A percentile compares a stretch with the other conserved stretches of the same genome.
Evolutionary conservation across 2,113 vertebrate species (phyloP).

Genomic region (Chlorocebus sabaeus): DNA sequence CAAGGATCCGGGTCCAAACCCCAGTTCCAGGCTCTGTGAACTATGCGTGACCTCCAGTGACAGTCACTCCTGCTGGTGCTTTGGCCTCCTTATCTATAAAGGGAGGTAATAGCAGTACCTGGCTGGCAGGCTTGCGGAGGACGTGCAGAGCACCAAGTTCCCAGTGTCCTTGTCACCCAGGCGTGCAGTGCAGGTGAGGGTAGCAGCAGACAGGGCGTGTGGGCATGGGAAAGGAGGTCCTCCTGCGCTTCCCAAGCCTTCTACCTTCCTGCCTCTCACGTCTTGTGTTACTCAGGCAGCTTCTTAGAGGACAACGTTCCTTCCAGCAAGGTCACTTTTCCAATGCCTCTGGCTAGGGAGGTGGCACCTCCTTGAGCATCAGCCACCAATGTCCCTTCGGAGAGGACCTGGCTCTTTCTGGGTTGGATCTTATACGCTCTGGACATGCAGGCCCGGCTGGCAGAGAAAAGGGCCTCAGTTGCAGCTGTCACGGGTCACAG

Average conservation of each 20-base stretch:
- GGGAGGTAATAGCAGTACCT: not conserved
- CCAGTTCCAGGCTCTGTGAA: not conserved
- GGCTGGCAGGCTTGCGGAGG: not conserved
- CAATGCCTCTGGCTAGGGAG: not conserved
- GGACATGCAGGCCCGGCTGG: not conserved
- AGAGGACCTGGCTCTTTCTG: not conserved
- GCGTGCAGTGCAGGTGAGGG: fast-evolving
- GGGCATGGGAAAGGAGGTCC: too few relatives aligned
- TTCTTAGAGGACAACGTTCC: not conserved
- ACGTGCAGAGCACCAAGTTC: not conserved
- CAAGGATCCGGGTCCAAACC: not conserved
- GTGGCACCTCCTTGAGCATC: not conserved
- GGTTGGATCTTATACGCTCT: not conserved
- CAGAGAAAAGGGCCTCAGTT: not conserved
- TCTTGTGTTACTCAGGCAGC: not conserved
- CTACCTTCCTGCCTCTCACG: not conserved
- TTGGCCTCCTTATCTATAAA: conserved; percentile 15
- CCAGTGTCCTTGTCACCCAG: not conserved
- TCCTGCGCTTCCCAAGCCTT: too few relatives aligned
- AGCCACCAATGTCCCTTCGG: not conserved
- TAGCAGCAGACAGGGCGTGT: too few relatives aligned
- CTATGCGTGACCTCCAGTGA: not conserved
- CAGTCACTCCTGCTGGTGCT: not conserved
- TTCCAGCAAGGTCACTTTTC: not conserved
- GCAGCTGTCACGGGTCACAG: not conserved